Evolutionary conservation across 2,797 vertebrate genomes (phyloP).

Genomic region (Darevskia mixta): DNA sequence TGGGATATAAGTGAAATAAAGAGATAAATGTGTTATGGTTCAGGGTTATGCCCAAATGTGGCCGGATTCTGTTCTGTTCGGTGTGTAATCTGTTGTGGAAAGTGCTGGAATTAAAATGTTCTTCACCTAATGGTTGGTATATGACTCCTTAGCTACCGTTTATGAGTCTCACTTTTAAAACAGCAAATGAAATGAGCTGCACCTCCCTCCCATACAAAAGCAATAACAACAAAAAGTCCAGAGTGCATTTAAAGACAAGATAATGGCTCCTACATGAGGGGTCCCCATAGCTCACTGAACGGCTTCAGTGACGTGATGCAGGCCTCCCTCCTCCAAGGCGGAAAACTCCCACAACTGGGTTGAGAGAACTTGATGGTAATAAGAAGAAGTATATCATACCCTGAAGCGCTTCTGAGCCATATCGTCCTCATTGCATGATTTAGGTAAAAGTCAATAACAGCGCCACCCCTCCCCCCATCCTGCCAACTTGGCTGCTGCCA

Average conservation of each 20-base stretch:
- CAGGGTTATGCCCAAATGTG: no score
- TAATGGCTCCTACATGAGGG: background rate
- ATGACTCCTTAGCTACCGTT: no score
- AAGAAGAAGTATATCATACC: background rate
- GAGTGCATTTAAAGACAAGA: background rate
- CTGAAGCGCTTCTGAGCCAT: background rate
- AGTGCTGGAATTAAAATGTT: no score
- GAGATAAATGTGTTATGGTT: no score
- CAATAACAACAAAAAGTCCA: no score
- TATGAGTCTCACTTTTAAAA: background rate
- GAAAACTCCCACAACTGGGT: background rate
- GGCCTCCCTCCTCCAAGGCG: background rate
- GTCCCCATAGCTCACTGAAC: background rate
- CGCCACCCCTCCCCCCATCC: no score
- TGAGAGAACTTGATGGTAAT: background rate
- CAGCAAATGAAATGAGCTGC: background rate
- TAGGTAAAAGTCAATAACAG: background rate
- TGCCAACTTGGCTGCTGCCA: background rate
- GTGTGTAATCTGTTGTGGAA: no score
- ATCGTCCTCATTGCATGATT: background rate
- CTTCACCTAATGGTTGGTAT: no score
- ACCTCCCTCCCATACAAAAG: background rate
- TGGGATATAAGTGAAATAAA: no score
- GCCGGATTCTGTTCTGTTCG: no score
- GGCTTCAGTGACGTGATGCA: background rate